Conservation (phyloP, 2,113 vertebrate species). For the Oplegnathus fasciatus region DNA sequence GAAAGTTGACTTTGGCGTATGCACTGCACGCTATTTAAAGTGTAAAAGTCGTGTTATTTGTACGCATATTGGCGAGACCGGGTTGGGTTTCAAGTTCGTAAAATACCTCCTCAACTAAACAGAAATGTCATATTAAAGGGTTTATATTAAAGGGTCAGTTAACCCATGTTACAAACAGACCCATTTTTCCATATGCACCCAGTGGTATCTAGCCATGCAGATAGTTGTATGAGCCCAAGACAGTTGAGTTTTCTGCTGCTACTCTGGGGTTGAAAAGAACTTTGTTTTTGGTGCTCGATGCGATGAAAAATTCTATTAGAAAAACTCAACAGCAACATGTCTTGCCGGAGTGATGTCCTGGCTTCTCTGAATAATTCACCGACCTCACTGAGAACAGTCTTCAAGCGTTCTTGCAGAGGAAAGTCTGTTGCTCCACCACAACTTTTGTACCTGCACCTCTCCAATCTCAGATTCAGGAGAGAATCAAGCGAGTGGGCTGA, state of each 20-base stretch:
- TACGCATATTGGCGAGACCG: no score
- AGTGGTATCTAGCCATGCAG: not conserved
- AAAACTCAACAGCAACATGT: not conserved
- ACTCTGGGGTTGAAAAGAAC: not conserved
- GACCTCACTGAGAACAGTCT: not conserved
- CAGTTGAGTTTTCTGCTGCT: not conserved
- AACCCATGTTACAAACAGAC: not conserved
- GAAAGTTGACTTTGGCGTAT: no score
- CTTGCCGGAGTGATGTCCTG: not conserved
- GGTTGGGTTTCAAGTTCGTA: not conserved
- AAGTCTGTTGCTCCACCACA: no score
- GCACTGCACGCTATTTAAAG: no score
- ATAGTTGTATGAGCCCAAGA: not conserved
- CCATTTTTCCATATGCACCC: not conserved
- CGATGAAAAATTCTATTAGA: not conserved
- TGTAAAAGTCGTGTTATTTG: no score
- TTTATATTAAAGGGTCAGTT: not conserved
- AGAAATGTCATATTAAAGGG: not conserved
- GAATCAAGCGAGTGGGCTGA: no score
- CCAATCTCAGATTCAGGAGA: not conserved
- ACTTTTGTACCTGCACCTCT: not conserved
- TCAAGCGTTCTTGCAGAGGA: not conserved
- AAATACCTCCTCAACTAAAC: not conserved
- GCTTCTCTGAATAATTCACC: constrained; percentile 11
- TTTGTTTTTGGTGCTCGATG: not conserved